These are phyloP conservation scores for Chaetodon trifasciatus DNA, from an alignment of 2,797 vertebrate genomes.

Conservation along the genomic window DNA sequence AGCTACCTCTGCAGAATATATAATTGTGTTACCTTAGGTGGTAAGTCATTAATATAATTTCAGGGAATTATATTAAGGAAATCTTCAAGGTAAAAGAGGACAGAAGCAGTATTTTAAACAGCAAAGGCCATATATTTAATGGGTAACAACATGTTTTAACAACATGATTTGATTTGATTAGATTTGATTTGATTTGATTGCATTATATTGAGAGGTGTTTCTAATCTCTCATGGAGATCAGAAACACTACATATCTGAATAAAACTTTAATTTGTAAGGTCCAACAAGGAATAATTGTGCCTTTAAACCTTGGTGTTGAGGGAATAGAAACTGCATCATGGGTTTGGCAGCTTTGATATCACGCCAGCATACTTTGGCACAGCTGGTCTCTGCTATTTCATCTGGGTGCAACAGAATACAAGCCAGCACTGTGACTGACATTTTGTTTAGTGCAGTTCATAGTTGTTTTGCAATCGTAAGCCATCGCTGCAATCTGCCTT, in stretches of 20 bases:
- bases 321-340: neutral
- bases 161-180: too few relatives aligned
- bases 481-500: neutral
- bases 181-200: neutral
- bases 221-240: neutral
- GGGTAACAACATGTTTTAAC: neutral
- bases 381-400: slow-evolving; percentile 22
- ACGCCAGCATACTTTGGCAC: slow-evolving; percentile 52
- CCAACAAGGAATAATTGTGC: neutral
- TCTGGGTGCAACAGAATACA: slow-evolving; percentile 33
- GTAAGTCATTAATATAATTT: neutral
- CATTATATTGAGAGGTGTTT: neutral
- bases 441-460: slow-evolving; percentile 28
- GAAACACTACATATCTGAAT: neutral
- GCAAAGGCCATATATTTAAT: neutral
- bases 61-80: neutral
- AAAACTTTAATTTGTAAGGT: neutral
- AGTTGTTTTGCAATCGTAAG: slow-evolving; percentile 47
- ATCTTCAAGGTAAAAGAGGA: neutral
- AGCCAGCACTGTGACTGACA: slow-evolving; percentile 39
- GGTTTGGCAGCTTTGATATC: slow-evolving; percentile 19
- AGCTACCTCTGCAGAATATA: neutral
- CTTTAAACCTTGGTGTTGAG: slow-evolving; percentile 5
- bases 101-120: neutral
- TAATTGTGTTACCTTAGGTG: neutral